phyloP scores from a whole-genome alignment of 2,888 invertebrate genomes.

The Muschampia plurimacula region DNA sequence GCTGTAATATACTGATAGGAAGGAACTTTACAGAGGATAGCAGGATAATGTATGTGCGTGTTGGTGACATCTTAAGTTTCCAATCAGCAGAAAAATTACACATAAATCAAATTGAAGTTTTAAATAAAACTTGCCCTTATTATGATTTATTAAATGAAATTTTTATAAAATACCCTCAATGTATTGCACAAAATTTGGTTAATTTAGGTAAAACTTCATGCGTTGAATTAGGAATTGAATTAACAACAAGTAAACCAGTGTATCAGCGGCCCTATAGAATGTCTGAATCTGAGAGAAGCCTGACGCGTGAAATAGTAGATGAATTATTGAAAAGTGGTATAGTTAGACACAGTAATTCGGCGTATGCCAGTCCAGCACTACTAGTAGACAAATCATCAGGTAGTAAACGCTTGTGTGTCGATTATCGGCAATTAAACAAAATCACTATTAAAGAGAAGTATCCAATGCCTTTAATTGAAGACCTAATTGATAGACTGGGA shows the following conservation, averaged over 20 bases:
- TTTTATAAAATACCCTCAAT: conserved; percentile 41
- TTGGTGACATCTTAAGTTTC: conserved; percentile 40
- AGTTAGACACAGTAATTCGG: conserved; percentile 24
- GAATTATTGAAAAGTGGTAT: conserved; percentile 39
- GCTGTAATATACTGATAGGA: conserved; percentile 42
- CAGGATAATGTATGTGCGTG: conserved; percentile 42
- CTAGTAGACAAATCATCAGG: conserved; percentile 5
- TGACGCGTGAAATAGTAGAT: conserved; percentile 34
- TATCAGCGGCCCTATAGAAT: conserved; percentile 43
- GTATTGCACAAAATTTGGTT: conserved; percentile 37
- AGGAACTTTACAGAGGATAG: conserved; percentile 46
- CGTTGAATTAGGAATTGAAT: conserved; percentile 42
- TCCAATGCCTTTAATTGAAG: conserved; percentile 10
- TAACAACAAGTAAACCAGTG: conserved; percentile 42
- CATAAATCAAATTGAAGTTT: conserved; percentile 9
- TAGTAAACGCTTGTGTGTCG: conserved; percentile 1
- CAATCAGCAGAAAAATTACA: conserved; percentile 11
- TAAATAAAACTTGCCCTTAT: neutral
- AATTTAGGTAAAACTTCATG: conserved; percentile 42
- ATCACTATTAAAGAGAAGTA: conserved; percentile 9
- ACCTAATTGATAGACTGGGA: neutral
- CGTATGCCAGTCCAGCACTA: conserved; percentile 35
- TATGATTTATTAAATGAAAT: conserved; percentile 21
- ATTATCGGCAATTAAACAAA: conserved; percentile 4
- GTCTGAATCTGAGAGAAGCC: conserved; percentile 39